Base-by-base conservation (phyloP, 2,797 vertebrate genomes). In the Micrastur ruficollis region DNA sequence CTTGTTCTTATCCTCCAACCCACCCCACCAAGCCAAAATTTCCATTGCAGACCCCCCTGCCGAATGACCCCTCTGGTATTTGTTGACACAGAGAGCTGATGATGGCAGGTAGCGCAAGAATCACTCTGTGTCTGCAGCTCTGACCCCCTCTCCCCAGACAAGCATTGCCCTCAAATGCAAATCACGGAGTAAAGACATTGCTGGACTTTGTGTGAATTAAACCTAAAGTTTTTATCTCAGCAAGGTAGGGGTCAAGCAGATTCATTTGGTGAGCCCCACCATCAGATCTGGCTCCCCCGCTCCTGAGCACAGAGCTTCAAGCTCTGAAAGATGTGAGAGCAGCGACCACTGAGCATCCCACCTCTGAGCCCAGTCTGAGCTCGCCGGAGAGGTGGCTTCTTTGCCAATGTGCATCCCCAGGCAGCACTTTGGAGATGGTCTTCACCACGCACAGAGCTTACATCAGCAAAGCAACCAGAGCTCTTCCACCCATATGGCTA, bases 121-220 rank as follows among this genome's bases (percentile, higher is more conserved):
- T 11, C 14, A 4, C 12, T 11, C 32, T 50, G 26, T 40, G 29
- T 49, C 32, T 44, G n/a, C 72, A 83, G 38, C 38, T 70, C 62
- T 25, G 9, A n/a, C 32, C 4, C 34, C 23, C 31, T 16, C 32
- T 49, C 31, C 34, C 31, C 36, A 42, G 26, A 25, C 12, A 70
- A 78, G 31, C 29, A 5, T 16, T 10, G 19, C n/a, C 50, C 42
- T 73, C 32, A 42, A 26, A 49, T 2, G 47, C n/a, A 49, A 31
- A 73, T 47, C 2, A 1, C 36, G 31, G 63, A 68, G 40, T 61
- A 38, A 73, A 68, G n/a, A 38, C 0, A 0, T 8, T 25, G 44
- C 25, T 72, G 53, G 44, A 27, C 52, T 71, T 58, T 20, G 8
- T 6, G 18, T 32, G 79, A 87, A 74, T 62, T n/a, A 67, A 63